These are phyloP conservation scores for Syngnathus typhle DNA, from an alignment of 2,113 vertebrate species.

Conservation along the genomic window DNA sequence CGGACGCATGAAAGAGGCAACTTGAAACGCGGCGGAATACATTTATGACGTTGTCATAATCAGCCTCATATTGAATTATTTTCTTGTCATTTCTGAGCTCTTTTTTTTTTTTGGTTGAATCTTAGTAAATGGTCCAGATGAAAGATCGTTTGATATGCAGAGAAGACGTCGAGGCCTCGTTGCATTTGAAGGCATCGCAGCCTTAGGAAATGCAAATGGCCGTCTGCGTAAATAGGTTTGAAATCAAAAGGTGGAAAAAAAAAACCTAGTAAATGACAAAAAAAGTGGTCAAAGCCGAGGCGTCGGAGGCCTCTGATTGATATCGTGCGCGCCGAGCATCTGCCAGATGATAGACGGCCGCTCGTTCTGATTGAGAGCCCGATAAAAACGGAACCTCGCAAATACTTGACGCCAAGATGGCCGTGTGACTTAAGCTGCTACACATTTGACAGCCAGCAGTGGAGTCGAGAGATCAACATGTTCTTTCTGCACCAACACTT, in stretches of 20 bases:
- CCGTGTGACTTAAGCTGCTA: background rate
- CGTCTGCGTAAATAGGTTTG: slow-evolving; percentile 76
- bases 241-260: slow-evolving; percentile 28
- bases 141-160: slow-evolving; percentile 69
- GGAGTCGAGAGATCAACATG: background rate
- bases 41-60: slow-evolving; percentile 81
- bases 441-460: no score
- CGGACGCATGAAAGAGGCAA: slow-evolving; percentile 81
- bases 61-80: slow-evolving; percentile 57
- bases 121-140: slow-evolving; percentile 49
- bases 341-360: slow-evolving; percentile 70
- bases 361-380: slow-evolving; percentile 46
- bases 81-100: slow-evolving; percentile 43
- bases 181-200: slow-evolving; percentile 74
- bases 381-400: background rate
- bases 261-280: slow-evolving; percentile 22
- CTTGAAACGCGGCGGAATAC: slow-evolving; percentile 75
- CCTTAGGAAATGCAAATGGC: slow-evolving; percentile 91
- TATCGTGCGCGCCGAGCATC: slow-evolving; percentile 54
- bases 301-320: slow-evolving; percentile 65
- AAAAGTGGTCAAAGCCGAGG: slow-evolving; percentile 33
- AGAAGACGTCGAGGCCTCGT: slow-evolving; percentile 63
- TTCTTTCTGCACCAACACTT: background rate
- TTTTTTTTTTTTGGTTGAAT: slow-evolving; percentile 25
- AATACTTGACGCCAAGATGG: background rate